phyloP scores from a whole-genome alignment of 2,797 vertebrate genomes.

The Enoplosus armatus region DNA sequence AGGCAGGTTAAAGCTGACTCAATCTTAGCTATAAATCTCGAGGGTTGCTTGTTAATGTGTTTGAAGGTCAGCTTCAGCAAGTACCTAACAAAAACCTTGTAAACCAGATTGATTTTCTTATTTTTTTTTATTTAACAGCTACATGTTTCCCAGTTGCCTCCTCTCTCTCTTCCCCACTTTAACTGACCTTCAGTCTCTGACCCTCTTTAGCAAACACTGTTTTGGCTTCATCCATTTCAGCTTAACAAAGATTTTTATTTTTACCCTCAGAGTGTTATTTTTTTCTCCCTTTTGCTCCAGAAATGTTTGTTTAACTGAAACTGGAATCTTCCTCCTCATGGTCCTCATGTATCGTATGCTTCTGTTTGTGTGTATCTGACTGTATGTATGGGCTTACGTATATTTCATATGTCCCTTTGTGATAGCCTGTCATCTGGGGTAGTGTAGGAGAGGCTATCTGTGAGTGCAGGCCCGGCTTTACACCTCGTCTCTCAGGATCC shows the following conservation, averaged over 20 bases:
- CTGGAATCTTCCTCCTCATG: background rate
- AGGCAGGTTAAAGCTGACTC: background rate
- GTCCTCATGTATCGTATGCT: background rate
- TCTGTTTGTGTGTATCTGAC: background rate
- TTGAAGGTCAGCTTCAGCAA: background rate
- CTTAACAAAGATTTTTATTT: background rate
- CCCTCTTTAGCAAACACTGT: background rate
- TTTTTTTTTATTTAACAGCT: background rate
- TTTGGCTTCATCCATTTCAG: background rate
- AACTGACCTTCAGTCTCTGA: background rate
- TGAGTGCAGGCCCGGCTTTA: constrained; percentile 46
- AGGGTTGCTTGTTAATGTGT: background rate
- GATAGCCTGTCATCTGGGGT: constrained; percentile 33
- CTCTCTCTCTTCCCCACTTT: background rate
- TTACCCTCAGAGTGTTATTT: background rate
- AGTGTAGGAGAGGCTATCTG: constrained; percentile 49
- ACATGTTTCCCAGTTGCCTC: background rate
- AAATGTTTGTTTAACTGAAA: background rate
- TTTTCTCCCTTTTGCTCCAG: background rate
- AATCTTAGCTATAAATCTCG: background rate
- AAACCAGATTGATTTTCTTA: no score
- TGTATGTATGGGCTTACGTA: background rate
- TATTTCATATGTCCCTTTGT: constrained; percentile 17
- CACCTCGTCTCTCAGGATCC: constrained; percentile 52
- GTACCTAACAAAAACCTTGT: background rate